Percentiles rank a stretch among this genome's conserved stretches.
These are phyloP conservation scores for Gila orcuttii DNA, from an alignment of 2,113 vertebrate genomes.

Conservation along the genomic window DNA sequence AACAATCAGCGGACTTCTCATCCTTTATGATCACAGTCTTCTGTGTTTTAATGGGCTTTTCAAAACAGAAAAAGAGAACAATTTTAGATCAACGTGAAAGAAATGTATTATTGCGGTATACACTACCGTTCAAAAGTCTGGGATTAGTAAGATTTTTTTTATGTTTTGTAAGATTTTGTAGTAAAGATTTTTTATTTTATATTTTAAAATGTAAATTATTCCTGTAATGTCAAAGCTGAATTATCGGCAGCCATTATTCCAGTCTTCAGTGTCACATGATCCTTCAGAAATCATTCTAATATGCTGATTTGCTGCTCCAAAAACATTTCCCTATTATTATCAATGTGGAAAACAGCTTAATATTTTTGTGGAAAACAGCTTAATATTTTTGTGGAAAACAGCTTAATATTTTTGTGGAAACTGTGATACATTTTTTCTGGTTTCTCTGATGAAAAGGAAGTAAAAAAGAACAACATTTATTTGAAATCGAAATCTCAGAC, in stretches of 20 bases:
- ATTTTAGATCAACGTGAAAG: not conserved
- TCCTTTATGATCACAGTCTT: not conserved
- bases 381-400: not conserved
- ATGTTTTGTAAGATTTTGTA: not conserved
- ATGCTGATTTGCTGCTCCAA: not conserved
- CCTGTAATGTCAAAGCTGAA: not conserved
- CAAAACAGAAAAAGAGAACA: constrained; percentile 5
- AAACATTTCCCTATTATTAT: not conserved
- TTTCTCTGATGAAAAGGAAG: too few species aligned
- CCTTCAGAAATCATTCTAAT: not conserved
- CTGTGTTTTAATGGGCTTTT: not conserved
- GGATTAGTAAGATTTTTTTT: not conserved
- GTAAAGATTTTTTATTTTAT: not conserved
- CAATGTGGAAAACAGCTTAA: not conserved
- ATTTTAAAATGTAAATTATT: not conserved
- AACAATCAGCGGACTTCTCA: not conserved
- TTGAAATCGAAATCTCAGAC: too few species aligned
- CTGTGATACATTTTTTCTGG: too few species aligned
- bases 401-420: not conserved
- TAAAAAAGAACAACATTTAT: too few species aligned
- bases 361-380: not conserved
- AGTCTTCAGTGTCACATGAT: not conserved
- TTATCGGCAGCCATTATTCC: not conserved
- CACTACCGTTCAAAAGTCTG: too few species aligned
- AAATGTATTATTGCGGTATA: not conserved